phyloP scores from a whole-genome alignment of 1,140 invertebrate genomes.

The Tetramorium simillimum region DNA sequence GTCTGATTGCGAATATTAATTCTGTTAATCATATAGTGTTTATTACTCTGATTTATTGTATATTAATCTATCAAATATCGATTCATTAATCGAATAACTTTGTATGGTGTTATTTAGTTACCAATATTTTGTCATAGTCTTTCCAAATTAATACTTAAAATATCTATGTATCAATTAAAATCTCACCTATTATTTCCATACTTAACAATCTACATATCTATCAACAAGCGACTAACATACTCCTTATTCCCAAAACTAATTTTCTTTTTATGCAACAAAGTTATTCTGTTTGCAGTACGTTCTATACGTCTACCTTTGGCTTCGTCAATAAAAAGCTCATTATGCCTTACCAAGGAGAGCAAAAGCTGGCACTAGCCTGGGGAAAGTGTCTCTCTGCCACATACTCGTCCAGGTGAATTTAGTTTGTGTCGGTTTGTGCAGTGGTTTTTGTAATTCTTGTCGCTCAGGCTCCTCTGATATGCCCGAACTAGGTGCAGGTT shows the following conservation, averaged over 20 bases:
- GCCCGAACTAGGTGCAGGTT: conserved; percentile 63
- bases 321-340: conserved; percentile 63
- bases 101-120: background rate
- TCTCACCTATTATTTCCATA: background rate
- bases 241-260: background rate
- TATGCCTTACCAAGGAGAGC: conserved; percentile 81
- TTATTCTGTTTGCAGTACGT: background rate
- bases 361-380: conserved; percentile 80
- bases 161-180: background rate
- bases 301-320: conserved; percentile 19
- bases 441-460: conserved; percentile 69
- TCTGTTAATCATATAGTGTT: conserved; percentile 29
- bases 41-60: conserved; percentile 11
- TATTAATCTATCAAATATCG: background rate
- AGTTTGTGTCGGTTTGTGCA: conserved; percentile 79
- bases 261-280: background rate
- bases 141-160: background rate
- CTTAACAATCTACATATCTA: background rate
- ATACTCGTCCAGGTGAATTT: conserved; percentile 80
- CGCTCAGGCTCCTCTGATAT: conserved; percentile 71
- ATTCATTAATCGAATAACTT: conserved; percentile 29
- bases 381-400: conserved; percentile 80
- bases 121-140: background rate
- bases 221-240: background rate
- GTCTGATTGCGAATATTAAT: conserved; percentile 40